phyloP scores from a whole-genome alignment of 2,888 invertebrate genomes.

The Monopis laevigella region DNA sequence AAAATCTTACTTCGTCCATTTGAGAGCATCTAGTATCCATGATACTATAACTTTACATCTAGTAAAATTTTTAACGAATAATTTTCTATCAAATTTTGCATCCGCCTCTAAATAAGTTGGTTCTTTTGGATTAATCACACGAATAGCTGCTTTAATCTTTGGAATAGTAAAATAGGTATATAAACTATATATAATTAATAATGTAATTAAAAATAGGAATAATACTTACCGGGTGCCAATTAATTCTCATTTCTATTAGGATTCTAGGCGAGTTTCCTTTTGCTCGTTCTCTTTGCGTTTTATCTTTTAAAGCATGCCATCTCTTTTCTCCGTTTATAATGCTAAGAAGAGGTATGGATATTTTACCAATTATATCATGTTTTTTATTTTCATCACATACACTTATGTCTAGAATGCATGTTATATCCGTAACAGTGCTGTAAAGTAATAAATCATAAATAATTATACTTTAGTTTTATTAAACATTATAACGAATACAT shows the following conservation, averaged over 20 bases:
- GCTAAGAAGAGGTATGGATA: conserved; percentile 84
- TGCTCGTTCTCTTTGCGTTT: conserved; percentile 82
- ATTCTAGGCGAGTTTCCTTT: conserved; percentile 88
- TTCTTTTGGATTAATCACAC: conserved; percentile 93
- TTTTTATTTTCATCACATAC: conserved; percentile 97
- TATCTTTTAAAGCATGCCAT: conserved; percentile 96
- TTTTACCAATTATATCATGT: conserved; percentile 92
- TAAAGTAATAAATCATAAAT: conserved; percentile 23
- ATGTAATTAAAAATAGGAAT: background rate
- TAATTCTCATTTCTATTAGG: conserved; percentile 85
- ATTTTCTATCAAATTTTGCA: conserved; percentile 89
- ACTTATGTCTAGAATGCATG: conserved; percentile 89
- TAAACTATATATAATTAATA: background rate
- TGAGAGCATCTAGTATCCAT: conserved; percentile 81
- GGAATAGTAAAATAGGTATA: conserved; percentile 13
- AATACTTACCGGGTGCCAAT: conserved; percentile 83
- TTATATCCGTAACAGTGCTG: conserved; percentile 89
- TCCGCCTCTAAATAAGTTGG: conserved; percentile 88
- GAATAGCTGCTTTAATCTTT: conserved; percentile 75
- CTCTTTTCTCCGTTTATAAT: conserved; percentile 86
- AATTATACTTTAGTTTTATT: background rate
- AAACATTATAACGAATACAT: background rate
- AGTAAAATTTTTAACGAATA: conserved; percentile 89
- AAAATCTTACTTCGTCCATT: conserved; percentile 80
- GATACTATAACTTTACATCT: conserved; percentile 85